Evolutionary conservation across 2,888 invertebrate species (phyloP).

Genomic region (Mythimna lalbum): DNA sequence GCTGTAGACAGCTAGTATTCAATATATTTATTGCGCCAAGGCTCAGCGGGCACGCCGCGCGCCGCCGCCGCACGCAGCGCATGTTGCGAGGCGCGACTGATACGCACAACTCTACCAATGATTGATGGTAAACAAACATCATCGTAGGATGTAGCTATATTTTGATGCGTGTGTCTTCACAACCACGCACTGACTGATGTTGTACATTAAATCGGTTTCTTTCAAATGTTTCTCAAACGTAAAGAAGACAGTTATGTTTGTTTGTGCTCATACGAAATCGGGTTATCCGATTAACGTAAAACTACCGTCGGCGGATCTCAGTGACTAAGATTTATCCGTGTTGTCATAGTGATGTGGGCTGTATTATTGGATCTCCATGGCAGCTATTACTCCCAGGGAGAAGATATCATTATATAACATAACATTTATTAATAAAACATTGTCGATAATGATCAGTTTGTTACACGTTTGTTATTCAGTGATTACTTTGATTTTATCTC

Average conservation of each 20-base stretch:
- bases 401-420: constrained; percentile 6
- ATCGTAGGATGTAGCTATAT: constrained; percentile 54
- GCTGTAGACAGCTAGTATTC: constrained; percentile 23
- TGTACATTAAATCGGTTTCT: constrained; percentile 31
- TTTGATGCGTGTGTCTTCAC: constrained; percentile 61
- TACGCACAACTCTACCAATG: constrained; percentile 55
- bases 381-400: constrained; percentile 4
- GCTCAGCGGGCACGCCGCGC: constrained; percentile 12
- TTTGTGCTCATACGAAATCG: constrained; percentile 26
- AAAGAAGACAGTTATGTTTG: constrained; percentile 22
- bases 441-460: background rate
- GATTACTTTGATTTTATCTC: background rate
- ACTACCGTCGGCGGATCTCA: constrained; percentile 17
- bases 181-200: constrained; percentile 31
- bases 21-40: constrained; percentile 40
- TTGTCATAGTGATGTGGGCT: constrained; percentile 23
- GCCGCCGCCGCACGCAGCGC: background rate
- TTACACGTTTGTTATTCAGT: background rate
- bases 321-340: constrained; percentile 8
- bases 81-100: constrained; percentile 34
- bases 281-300: constrained; percentile 29
- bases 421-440: background rate
- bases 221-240: constrained; percentile 32
- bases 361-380: constrained; percentile 20
- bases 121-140: constrained; percentile 67